Evolutionary conservation across 2,888 invertebrate species (phyloP), one percentile per base, ranked within the genome.

Genomic region (Noctua pronuba): DNA sequence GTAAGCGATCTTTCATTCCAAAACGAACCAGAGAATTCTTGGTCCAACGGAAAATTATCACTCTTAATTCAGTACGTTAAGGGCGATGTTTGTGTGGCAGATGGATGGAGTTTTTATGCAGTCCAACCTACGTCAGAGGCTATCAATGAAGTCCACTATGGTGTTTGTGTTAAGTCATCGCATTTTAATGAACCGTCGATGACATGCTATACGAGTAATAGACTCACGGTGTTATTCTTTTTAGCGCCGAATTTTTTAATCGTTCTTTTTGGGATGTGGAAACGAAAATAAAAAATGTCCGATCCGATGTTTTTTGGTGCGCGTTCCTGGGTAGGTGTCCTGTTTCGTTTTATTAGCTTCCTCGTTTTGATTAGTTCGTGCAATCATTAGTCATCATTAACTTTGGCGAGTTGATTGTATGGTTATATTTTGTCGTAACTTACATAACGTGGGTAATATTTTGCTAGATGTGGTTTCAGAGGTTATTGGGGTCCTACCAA

Each of bases 121-220:
- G 88, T 83, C 91, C 88, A 94, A 95, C 94, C 95, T 95, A 95
- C 95, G 96, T 95, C 94, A 92, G 94, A 94, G 95, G 94, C 95
- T 95, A 96, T 96, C 96, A 96, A 96, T 96, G 96, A 96, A 96
- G 96, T 95, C 95, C 95, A 96, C 94, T 95, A 94, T 94, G 91
- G 91, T 95, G 93, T 96, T 96, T 96, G 93, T 96, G 96, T 96
- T 93, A 93, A 96, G 96, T 96, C 96, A 96, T 96, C 96, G 95
- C 90, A 94, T 96, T 96, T 96, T 96, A 96, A 96, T 96, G 96
- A 96, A 96, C 94, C 95, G 92, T 94, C 96, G 96, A 96, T 96
- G 96, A 96, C 96, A 96, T 95, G 96, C 96, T 94, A 94, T 95
- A 96, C 95, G 93, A 94, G 95, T 96, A 96, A 96, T 96, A 95